These are phyloP conservation scores for Mus musculus DNA, from an alignment of 2,113 vertebrate genomes.

Conservation along the genomic window DNA sequence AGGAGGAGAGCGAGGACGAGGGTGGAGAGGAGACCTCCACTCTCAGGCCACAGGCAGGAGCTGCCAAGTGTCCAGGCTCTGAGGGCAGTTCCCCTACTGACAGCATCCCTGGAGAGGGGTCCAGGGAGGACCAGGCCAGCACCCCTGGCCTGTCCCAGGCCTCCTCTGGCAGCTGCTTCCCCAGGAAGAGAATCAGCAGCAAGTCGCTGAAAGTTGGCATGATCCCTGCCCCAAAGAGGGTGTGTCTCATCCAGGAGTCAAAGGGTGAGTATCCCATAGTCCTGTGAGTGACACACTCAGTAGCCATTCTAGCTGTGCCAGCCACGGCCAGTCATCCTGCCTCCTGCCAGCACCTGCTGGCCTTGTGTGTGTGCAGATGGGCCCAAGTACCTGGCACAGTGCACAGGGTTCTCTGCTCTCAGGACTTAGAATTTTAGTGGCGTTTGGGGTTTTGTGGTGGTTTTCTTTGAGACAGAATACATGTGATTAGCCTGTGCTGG, in stretches of 20 bases:
- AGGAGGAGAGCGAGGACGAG: constrained; percentile 79
- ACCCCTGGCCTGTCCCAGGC: constrained; percentile 76
- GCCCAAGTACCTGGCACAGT: background rate
- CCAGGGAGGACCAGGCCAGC: constrained; percentile 68
- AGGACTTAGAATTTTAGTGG: background rate
- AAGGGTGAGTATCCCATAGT: constrained; percentile 79
- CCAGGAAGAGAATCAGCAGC: constrained; percentile 88
- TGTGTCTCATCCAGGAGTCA: constrained; percentile 88
- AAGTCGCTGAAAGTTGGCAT: constrained; percentile 89
- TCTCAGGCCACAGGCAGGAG: constrained; percentile 53
- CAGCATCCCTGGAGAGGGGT: constrained; percentile 46
- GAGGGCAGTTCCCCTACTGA: constrained; percentile 44
- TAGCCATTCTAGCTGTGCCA: background rate
- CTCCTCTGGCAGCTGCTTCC: constrained; percentile 77
- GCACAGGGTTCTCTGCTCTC: background rate
- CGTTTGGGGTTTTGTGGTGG: background rate
- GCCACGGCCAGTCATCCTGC: background rate
- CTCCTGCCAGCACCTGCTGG: background rate
- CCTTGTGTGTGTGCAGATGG: background rate
- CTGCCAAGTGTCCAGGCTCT: background rate
- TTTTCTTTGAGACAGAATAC: background rate
- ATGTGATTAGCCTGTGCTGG: background rate
- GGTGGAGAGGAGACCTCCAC: constrained; percentile 36
- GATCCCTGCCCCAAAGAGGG: constrained; percentile 88
- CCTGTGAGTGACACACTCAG: no score